phyloP scores from a whole-genome alignment of 2,888 invertebrate genomes.

The Philopedon plagiatum region DNA sequence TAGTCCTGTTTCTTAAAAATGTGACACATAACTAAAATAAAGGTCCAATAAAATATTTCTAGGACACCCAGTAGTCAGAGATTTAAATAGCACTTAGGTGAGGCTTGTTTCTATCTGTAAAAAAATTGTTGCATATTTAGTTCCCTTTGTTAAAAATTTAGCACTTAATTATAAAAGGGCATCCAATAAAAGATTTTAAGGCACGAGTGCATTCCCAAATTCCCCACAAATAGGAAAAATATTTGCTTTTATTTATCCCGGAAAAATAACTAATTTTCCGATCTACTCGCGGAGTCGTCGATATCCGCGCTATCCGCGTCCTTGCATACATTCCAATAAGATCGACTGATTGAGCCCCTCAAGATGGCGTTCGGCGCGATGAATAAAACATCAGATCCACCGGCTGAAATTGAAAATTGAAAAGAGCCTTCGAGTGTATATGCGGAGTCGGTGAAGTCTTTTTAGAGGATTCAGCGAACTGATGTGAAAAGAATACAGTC shows the following conservation, averaged over 20 bases:
- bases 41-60: too few relatives aligned
- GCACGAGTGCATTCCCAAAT: too few relatives aligned
- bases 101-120: too few relatives aligned
- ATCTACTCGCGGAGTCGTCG: conserved; percentile 23
- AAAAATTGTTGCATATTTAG: too few relatives aligned
- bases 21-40: too few relatives aligned
- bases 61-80: too few relatives aligned
- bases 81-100: too few relatives aligned
- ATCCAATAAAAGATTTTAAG: too few relatives aligned
- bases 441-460: conserved; percentile 33
- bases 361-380: conserved; percentile 70
- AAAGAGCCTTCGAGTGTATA: conserved; percentile 64
- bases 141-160: too few relatives aligned
- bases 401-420: conserved; percentile 69
- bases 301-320: conserved; percentile 54
- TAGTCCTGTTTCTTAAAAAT: too few relatives aligned
- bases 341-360: conserved; percentile 69
- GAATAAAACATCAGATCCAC: conserved; percentile 69
- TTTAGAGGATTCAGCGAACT: conserved; percentile 41
- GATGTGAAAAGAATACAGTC: conserved; percentile 46
- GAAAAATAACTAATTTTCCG: conserved; percentile 52
- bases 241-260: conserved; percentile 20
- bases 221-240: not conserved
- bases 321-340: conserved; percentile 68
- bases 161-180: too few relatives aligned